Evolutionary conservation across 2,888 invertebrate genomes (phyloP).

Genomic region (Drosophila paramelanica): DNA sequence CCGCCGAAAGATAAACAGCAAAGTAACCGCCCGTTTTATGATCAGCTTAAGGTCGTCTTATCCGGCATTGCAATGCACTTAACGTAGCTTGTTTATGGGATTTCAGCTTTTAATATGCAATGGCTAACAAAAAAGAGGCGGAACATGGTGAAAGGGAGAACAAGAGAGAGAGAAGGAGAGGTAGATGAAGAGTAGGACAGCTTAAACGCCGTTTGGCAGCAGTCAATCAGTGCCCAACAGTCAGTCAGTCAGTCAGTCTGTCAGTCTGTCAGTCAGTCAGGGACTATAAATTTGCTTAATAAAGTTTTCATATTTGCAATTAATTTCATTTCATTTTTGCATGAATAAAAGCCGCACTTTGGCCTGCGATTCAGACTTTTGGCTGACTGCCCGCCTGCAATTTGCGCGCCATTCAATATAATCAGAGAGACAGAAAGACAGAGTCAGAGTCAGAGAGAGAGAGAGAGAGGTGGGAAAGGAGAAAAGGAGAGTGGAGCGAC

Average conservation of each 20-base stretch:
- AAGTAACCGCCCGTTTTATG: slow-evolving; percentile 44
- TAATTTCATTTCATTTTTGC: slow-evolving; percentile 72
- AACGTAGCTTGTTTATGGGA: slow-evolving; percentile 38
- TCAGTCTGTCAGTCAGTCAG: background rate
- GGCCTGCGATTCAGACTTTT: slow-evolving; percentile 49
- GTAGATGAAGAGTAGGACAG: background rate
- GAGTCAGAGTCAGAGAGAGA: background rate
- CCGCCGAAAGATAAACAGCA: slow-evolving; percentile 34
- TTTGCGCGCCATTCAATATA: slow-evolving; percentile 70
- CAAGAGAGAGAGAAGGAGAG: background rate
- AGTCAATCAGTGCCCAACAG: slow-evolving; percentile 35
- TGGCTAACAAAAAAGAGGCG: background rate
- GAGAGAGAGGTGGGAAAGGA: background rate
- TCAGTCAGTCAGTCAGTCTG: background rate
- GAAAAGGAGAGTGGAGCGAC: background rate
- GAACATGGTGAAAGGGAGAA: no score
- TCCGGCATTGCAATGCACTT: slow-evolving; percentile 37
- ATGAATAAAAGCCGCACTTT: slow-evolving; percentile 57
- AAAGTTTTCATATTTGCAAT: slow-evolving; percentile 75
- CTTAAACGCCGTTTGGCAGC: slow-evolving; percentile 24
- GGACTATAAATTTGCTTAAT: slow-evolving; percentile 69
- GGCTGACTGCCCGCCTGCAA: slow-evolving; percentile 56
- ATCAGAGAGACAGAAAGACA: slow-evolving; percentile 32
- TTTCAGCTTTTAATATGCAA: slow-evolving; percentile 38
- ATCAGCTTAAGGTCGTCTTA: slow-evolving; percentile 35